phyloP scores from a whole-genome alignment of 2,113 vertebrate species.

The Sylvicapra grimmia region DNA sequence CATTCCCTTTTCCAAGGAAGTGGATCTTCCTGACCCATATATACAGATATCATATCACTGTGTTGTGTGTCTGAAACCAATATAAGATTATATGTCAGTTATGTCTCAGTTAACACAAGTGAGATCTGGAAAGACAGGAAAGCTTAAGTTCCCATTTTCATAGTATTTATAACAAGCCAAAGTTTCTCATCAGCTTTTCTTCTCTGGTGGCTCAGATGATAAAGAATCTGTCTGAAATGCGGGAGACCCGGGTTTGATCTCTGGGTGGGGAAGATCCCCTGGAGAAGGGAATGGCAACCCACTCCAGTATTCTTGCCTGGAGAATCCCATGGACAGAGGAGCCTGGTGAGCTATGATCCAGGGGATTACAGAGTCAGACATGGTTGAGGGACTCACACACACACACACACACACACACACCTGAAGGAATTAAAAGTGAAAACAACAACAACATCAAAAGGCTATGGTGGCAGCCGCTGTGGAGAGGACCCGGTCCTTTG shows the following conservation, averaged over 20 bases:
- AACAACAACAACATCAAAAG: background rate
- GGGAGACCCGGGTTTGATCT: background rate
- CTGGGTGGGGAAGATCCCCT: background rate
- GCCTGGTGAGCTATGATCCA: background rate
- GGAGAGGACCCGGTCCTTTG: slow-evolving; percentile 59
- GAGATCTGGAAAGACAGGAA: background rate
- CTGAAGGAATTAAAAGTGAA: slow-evolving; percentile 2
- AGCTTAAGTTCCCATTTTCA: background rate
- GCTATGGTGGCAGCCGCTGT: background rate
- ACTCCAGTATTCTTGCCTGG: background rate
- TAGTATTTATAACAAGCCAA: background rate
- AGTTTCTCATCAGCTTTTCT: background rate
- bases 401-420: background rate
- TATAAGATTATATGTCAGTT: background rate
- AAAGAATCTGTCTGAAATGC: background rate
- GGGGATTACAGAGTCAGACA: background rate
- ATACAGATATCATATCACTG: rapidly evolving
- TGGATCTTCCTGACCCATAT: background rate
- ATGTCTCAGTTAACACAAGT: background rate
- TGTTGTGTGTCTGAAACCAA: background rate
- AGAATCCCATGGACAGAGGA: background rate
- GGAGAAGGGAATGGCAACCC: background rate
- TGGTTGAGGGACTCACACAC: background rate
- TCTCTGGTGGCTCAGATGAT: background rate
- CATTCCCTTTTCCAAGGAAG: background rate